phyloP scores from a whole-genome alignment of 1,140 invertebrate genomes.

The Drosophila dunni region DNA sequence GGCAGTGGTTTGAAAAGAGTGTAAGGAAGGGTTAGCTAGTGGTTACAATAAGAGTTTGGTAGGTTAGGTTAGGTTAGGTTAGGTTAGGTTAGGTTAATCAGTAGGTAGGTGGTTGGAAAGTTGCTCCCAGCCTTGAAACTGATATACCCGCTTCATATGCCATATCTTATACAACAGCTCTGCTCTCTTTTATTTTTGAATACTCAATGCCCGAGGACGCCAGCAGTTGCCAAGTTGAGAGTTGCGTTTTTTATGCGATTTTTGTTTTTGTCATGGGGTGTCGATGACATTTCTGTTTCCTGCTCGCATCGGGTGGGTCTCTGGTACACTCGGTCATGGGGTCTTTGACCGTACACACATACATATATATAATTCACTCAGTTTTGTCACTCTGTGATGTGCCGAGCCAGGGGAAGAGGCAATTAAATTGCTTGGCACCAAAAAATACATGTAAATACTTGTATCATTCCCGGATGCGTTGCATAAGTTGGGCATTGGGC shows the following conservation, averaged over 20 bases:
- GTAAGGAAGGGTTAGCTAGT: no score
- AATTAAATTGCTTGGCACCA: slow-evolving; percentile 66
- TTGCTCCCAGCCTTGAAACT: neutral
- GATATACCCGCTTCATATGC: neutral
- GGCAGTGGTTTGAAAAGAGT: no score
- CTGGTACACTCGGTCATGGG: slow-evolving; percentile 77
- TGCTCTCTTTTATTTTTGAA: slow-evolving; percentile 1
- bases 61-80: no score
- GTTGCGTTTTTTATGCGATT: slow-evolving; percentile 39
- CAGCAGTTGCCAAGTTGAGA: slow-evolving; percentile 48
- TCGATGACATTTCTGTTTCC: slow-evolving; percentile 33
- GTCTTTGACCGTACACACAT: slow-evolving; percentile 67
- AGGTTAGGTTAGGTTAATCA: no score
- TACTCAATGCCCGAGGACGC: slow-evolving; percentile 26
- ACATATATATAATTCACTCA: neutral
- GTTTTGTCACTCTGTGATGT: neutral
- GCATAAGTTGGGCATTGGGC: slow-evolving; percentile 54
- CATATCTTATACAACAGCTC: neutral
- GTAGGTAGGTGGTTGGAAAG: neutral
- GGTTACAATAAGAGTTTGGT: no score
- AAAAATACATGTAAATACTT: slow-evolving; percentile 24
- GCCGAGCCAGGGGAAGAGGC: slow-evolving; percentile 20
- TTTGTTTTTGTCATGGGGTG: slow-evolving; percentile 13
- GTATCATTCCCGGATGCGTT: slow-evolving; percentile 69
- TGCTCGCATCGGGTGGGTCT: slow-evolving; percentile 31